Evolutionary conservation across 2,888 invertebrate species (phyloP), one percentile per base, ranked within the genome.

Genomic region (Drosophila maculinotata): DNA sequence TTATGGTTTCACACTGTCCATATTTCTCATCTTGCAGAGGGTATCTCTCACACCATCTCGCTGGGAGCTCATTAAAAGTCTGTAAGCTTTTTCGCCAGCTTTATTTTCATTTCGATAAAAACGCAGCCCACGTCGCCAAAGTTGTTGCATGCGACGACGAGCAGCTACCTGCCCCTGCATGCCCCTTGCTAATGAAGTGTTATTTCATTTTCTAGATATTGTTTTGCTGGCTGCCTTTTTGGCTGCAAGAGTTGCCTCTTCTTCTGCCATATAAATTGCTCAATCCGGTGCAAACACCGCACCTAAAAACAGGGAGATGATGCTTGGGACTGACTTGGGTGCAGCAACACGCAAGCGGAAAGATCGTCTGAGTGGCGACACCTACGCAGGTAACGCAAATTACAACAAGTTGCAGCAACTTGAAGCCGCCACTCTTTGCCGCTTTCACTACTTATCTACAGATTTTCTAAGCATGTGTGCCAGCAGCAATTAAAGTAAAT

Each of bases 401-500:
- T 79, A 64, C 63, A 45, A 30, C 47, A 39, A 31, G 10, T 31
- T 26, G 5, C 10, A 35, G 41, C 35, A 48, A 38, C 35, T 17
- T 56, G 26, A 9, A n/a, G 17, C 26, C 31, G 1, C 6, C 15
- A 2, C 25, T 10, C n/a, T 14, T 14, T 8, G 20, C 8, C 39
- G 35, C 58, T 51, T 39, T 58, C 48, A 36, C 58, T 42, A 9
- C 30, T 38, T 47, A 58, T 52, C 59, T 53, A n/a, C 44, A n/a
- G 4, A 17, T 17, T 38, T 59, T 36, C 39, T 56, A 60, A 42
- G 39, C 49, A 49, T 51, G 52, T 60, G 31, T 63, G 54, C 60
- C 67, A 54, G 64, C 58, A 60, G 79, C 81, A 82, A 84, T 84
- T 84, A 82, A 82, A 76, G 74, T 63, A 57, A 83, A 83, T 70